phyloP scores from a whole-genome alignment of 2,797 vertebrate genomes.

The Heterohyrax brucei region DNA sequence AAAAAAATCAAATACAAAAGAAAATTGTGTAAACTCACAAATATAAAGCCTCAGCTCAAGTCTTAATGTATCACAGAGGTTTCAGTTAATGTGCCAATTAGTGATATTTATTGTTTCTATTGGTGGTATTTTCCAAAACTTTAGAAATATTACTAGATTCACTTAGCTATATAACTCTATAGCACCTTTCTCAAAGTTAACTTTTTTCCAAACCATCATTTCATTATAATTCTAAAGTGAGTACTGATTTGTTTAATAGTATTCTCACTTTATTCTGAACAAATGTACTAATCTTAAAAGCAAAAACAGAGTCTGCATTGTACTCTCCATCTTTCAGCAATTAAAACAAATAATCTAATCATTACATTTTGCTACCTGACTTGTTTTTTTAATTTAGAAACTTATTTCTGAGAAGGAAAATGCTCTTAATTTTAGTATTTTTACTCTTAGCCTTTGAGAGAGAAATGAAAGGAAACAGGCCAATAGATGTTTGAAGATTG shows the following conservation, averaged over 20 bases:
- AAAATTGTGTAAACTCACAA: conserved; percentile 29
- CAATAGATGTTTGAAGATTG: neutral
- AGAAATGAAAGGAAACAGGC: conserved; percentile 23
- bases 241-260: conserved; percentile 15
- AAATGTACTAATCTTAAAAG: conserved; percentile 32
- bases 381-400: conserved; percentile 45
- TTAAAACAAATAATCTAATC: conserved; percentile 43
- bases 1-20: conserved; percentile 1
- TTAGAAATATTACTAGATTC: conserved; percentile 51
- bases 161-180: neutral
- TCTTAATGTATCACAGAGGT: neutral
- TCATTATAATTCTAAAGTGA: conserved; percentile 27
- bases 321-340: conserved; percentile 45
- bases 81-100: conserved; percentile 14
- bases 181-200: conserved; percentile 30
- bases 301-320: neutral
- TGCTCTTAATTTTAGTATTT: neutral
- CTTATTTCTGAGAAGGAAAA: neutral
- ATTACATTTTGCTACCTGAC: neutral
- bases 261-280: conserved; percentile 62
- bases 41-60: neutral
- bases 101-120: conserved; percentile 31
- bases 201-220: conserved; percentile 2
- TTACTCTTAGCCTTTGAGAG: neutral
- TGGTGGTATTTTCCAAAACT: neutral